Percentiles rank a stretch among this genome's conserved stretches.
Conservation (phyloP, 2,888 invertebrate genomes). For the Xanthorhoe designata region DNA sequence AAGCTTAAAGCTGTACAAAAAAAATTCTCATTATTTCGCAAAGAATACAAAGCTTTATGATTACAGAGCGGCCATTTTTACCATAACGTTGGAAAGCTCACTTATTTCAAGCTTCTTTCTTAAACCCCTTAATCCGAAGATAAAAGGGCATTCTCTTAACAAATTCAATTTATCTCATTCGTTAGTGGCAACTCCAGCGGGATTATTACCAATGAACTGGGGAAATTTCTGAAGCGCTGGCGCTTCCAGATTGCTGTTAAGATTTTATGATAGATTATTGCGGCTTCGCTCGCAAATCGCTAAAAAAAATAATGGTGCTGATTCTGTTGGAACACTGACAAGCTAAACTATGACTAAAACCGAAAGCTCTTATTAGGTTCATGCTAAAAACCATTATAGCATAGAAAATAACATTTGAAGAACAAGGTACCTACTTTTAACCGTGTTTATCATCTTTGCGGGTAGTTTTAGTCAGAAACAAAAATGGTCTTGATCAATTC, state of each 20-base stretch:
- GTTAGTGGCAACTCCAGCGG: conserved; percentile 48
- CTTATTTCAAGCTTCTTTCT: conserved; percentile 29
- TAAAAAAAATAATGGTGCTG: neutral
- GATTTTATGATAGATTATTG: conserved; percentile 23
- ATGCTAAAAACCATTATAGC: too few species aligned
- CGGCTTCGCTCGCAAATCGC: neutral
- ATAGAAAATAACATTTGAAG: too few species aligned
- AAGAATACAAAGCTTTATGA: conserved; percentile 7
- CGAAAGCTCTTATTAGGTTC: too few species aligned
- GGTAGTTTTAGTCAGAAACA: too few species aligned
- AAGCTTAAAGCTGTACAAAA: neutral
- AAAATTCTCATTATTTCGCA: neutral
- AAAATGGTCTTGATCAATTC: too few species aligned
- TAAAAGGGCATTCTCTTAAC: conserved; percentile 52
- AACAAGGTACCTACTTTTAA: too few species aligned
- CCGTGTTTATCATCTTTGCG: too few species aligned
- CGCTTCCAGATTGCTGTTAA: conserved; percentile 8
- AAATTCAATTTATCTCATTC: conserved; percentile 62
- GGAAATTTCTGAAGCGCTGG: conserved; percentile 11
- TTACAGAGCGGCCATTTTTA: conserved; percentile 16
- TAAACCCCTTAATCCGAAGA: conserved; percentile 38
- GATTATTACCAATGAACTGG: conserved; percentile 51
- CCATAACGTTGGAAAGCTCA: conserved; percentile 25
- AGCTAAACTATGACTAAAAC: too few species aligned
- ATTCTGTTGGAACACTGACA: too few species aligned